Percentiles rank a stretch among this genome's conserved stretches.
Evolutionary conservation across 2,113 vertebrate species (phyloP).

Genomic region (Trogon melanurus): DNA sequence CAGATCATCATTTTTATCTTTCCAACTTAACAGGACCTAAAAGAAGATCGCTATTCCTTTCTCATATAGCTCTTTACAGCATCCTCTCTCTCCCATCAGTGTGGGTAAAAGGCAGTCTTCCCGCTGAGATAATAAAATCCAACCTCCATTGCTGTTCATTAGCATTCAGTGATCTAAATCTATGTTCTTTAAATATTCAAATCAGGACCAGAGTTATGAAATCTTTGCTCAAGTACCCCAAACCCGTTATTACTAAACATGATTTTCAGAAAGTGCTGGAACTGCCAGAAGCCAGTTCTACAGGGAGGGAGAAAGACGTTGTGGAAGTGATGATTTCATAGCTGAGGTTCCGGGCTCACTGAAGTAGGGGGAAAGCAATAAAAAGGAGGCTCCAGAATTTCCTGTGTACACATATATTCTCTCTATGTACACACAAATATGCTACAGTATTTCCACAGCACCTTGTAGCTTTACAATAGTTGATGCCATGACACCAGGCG

Average conservation of each 20-base stretch:
- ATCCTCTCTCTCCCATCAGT: neutral
- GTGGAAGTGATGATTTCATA: neutral
- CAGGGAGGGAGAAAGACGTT: neutral
- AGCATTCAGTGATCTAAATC: neutral
- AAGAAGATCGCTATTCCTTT: slow-evolving; percentile 25
- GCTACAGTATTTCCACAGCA: neutral
- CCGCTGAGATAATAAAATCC: slow-evolving; percentile 25
- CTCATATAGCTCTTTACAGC: neutral
- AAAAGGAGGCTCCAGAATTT: neutral
- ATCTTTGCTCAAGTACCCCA: neutral
- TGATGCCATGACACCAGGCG: neutral
- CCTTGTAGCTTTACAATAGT: neutral
- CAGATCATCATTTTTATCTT: slow-evolving; percentile 31
- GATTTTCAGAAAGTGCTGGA: neutral
- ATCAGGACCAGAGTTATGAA: neutral
- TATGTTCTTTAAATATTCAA: neutral
- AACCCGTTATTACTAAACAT: neutral
- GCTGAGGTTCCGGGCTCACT: neutral
- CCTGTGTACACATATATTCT: neutral
- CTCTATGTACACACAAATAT: neutral
- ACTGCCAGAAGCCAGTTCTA: neutral
- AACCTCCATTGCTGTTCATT: neutral
- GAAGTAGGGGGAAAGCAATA: neutral
- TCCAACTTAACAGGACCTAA: slow-evolving; percentile 13
- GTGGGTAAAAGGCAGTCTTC: slow-evolving; percentile 8